Evolutionary conservation across 2,888 invertebrate genomes (phyloP), one percentile per base, ranked within the genome.

Genomic region (Amiota minor): DNA sequence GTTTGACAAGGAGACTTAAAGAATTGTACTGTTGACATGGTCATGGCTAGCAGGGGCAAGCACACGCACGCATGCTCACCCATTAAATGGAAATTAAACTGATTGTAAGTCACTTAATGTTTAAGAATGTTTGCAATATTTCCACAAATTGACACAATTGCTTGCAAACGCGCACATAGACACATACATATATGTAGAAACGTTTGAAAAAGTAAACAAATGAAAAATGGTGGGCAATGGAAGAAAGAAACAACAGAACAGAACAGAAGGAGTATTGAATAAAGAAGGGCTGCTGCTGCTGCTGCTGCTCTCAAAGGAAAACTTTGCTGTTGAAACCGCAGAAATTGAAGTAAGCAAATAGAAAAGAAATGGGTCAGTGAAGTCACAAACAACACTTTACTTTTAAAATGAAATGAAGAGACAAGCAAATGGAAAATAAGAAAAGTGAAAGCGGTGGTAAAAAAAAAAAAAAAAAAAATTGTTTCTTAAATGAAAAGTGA

Each of bases 111-210:
- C 47, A 46, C 10, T 55, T 4, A 47, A 20, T 62, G 71, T 46
- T 35, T 23, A 53, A 9, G 74, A 59, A 16, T 55, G 69, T 68
- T 35, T 61, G 61, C 73, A 74, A 74, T 75, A 72, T 70, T 35
- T 72, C 61, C 73, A 72, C 65, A 70, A 76, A 73, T 73, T 75
- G 75, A 73, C 76, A 75, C 73, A 45, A 73, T 75, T 67, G 71
- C 67, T 65, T 9, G 46, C 45, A 68, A 68, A 16, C 50, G 18
- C n/a, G 14, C 46, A 65, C 47, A 49, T 14, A 50, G 23, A 53
- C 64, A 64, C 14, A 64, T 46, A 8, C 4, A 3, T 0, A 35
- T 35, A 1, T 23, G 62, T n/a, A 23, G 45, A 35, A 62, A n/a
- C 45, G 18, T n/a, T 35, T 35, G 14, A 45, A 64, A 45, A 45